Conservation (phyloP, 2,888 invertebrate genomes). For the Morpho deidamia region DNA sequence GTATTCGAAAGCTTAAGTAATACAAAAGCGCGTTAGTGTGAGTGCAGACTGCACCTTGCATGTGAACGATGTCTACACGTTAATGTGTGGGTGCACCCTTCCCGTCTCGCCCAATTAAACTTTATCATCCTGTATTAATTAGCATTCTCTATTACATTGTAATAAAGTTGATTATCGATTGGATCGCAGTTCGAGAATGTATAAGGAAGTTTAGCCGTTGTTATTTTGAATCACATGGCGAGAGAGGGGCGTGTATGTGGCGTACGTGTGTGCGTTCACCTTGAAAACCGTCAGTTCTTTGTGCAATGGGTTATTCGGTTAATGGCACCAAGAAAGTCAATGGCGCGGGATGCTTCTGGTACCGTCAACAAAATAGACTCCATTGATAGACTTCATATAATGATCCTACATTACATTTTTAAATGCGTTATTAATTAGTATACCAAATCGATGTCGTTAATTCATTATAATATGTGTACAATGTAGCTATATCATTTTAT, state of each 20-base stretch:
- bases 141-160: slow-evolving; percentile 5
- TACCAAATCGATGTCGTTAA: too few species aligned
- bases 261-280: slow-evolving; percentile 68
- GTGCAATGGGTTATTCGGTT: slow-evolving; percentile 80
- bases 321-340: slow-evolving; percentile 77
- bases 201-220: slow-evolving; percentile 33
- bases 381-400: too few species aligned
- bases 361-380: slow-evolving; percentile 48
- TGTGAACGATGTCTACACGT: slow-evolving; percentile 43
- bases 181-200: slow-evolving; percentile 11
- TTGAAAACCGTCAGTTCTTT: slow-evolving; percentile 76
- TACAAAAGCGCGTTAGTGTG: slow-evolving; percentile 39
- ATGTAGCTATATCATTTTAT: too few species aligned
- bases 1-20: slow-evolving; percentile 24
- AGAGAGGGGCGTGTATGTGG: slow-evolving; percentile 31
- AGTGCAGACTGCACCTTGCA: slow-evolving; percentile 57
- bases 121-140: slow-evolving; percentile 14
- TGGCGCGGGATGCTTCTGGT: slow-evolving; percentile 67
- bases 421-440: too few species aligned
- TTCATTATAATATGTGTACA: too few species aligned
- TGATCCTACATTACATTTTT: too few species aligned
- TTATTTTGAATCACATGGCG: slow-evolving; percentile 66
- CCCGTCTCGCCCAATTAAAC: slow-evolving; percentile 46
- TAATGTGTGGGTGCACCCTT: slow-evolving; percentile 67
- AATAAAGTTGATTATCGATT: slow-evolving; percentile 33